These are phyloP conservation scores for Zingel zingel DNA, from an alignment of 2,113 vertebrate species.

Conservation along the genomic window DNA sequence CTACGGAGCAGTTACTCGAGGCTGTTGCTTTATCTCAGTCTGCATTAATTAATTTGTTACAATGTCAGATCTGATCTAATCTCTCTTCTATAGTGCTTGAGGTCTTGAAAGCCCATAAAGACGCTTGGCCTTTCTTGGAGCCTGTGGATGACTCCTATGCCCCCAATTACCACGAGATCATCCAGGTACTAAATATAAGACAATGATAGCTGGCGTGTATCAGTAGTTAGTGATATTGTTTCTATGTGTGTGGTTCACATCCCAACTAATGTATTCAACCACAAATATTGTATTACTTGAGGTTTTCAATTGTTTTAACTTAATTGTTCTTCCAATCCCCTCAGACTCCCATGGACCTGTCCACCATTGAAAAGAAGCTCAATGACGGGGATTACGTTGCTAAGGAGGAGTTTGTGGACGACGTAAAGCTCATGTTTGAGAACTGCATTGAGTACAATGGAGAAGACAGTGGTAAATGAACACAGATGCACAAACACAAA, in stretches of 20 bases:
- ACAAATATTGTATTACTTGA: background rate
- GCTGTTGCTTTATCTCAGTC: background rate
- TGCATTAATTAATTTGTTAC: background rate
- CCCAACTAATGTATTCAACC: background rate
- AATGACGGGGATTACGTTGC: slow-evolving; percentile 92
- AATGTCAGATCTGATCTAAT: background rate
- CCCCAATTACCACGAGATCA: slow-evolving; percentile 96
- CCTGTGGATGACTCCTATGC: slow-evolving; percentile 97
- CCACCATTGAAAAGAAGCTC: slow-evolving; percentile 95
- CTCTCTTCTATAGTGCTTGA: slow-evolving; percentile 88
- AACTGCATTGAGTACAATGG: slow-evolving; percentile 98
- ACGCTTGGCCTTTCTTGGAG: slow-evolving; percentile 97
- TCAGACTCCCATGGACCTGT: slow-evolving; percentile 97
- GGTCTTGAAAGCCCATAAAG: slow-evolving; percentile 95
- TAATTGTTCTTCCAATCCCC: background rate
- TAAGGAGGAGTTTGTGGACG: slow-evolving; percentile 95
- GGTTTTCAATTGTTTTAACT: background rate
- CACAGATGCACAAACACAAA: slow-evolving; percentile 13
- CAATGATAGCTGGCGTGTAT: background rate
- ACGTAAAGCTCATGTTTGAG: slow-evolving; percentile 98
- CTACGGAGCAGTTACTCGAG: background rate
- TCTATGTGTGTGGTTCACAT: background rate
- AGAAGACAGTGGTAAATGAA: slow-evolving; percentile 92
- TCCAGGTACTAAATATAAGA: slow-evolving; percentile 87
- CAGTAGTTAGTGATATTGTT: background rate